phyloP scores from a whole-genome alignment of 2,888 invertebrate genomes.

The Acrocera orbiculus region DNA sequence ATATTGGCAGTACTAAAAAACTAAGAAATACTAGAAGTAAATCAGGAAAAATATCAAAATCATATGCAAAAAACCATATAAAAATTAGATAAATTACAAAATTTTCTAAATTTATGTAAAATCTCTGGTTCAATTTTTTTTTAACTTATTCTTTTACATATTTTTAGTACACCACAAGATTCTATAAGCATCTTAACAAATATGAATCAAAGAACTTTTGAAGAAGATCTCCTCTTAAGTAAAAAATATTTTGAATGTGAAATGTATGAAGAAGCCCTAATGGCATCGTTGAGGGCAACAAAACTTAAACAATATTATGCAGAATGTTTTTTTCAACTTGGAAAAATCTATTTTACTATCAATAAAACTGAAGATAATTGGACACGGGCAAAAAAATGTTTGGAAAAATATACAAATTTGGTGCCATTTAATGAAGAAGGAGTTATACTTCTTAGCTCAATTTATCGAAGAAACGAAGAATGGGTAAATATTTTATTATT shows the following conservation, averaged over 20 bases:
- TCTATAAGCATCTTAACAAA: constrained; percentile 36
- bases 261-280: constrained; percentile 41
- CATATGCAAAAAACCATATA: too few species aligned
- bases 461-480: constrained; percentile 49
- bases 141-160: too few species aligned
- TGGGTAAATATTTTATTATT: constrained; percentile 31
- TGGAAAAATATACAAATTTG: constrained; percentile 63
- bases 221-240: constrained; percentile 19
- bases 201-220: constrained; percentile 13
- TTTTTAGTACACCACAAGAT: constrained; percentile 31
- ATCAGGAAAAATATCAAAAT: too few species aligned
- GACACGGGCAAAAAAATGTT: constrained; percentile 65
- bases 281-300: constrained; percentile 48
- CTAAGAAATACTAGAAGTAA: too few species aligned
- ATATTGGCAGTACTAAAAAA: too few species aligned
- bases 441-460: constrained; percentile 56
- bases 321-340: constrained; percentile 56
- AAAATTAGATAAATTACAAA: too few species aligned
- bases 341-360: constrained; percentile 48
- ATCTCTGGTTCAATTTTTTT: too few species aligned
- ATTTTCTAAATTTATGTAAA: too few species aligned
- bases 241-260: constrained; percentile 24
- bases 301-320: constrained; percentile 57
- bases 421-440: constrained; percentile 48
- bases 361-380: constrained; percentile 48